These are phyloP conservation scores for Heliconius melpomene DNA, from an alignment of 1,140 invertebrate species.

Conservation along the genomic window DNA sequence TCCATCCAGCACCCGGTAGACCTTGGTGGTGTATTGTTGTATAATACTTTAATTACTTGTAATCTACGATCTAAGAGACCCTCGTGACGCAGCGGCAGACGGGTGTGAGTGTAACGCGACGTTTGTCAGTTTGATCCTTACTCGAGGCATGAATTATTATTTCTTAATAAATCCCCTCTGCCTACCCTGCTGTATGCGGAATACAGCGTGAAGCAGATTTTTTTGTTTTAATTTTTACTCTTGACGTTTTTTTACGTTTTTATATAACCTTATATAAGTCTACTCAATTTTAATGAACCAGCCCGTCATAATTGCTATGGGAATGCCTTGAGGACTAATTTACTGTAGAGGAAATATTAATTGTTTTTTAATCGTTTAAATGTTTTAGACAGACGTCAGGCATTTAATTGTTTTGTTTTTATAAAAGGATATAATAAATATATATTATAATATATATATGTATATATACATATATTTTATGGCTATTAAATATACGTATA, in stretches of 20 bases:
- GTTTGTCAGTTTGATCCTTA: too few relatives aligned
- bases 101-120: too few relatives aligned
- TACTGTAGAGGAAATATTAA: slow-evolving; percentile 20
- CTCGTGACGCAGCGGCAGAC: too few relatives aligned
- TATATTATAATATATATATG: too few relatives aligned
- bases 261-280: not conserved
- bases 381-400: not conserved
- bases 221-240: slow-evolving; percentile 43
- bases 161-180: too few relatives aligned
- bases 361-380: slow-evolving; percentile 11
- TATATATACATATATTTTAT: not conserved
- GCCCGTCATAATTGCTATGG: slow-evolving; percentile 22
- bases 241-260: too few relatives aligned
- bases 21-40: slow-evolving; percentile 55
- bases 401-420: too few relatives aligned
- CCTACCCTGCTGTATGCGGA: too few relatives aligned
- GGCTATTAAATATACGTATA: not conserved
- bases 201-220: too few relatives aligned
- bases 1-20: slow-evolving; percentile 47
- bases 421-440: too few relatives aligned
- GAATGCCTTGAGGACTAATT: slow-evolving; percentile 25
- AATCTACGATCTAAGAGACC: slow-evolving; percentile 30
- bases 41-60: slow-evolving; percentile 50
- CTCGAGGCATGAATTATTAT: too few relatives aligned
- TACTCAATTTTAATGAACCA: slow-evolving; percentile 32